Evolutionary conservation across 2,797 vertebrate genomes (phyloP).

Genomic region (Liparis tanakae): DNA sequence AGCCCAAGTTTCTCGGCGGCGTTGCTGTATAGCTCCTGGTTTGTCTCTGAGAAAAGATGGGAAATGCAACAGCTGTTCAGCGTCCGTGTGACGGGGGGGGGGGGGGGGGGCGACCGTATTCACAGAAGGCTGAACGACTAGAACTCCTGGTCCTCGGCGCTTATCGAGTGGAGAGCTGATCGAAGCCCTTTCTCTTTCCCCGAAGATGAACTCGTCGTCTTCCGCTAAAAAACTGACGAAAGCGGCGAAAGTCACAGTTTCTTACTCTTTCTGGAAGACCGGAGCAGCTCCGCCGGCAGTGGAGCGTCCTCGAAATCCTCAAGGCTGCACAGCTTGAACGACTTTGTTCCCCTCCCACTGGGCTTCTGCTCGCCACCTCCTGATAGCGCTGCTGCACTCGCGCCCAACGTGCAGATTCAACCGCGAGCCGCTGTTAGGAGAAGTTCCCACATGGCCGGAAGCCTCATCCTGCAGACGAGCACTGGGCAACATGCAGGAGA

Average conservation of each 20-base stretch:
- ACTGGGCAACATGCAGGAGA: conserved; percentile 68
- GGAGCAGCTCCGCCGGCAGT: conserved; percentile 30
- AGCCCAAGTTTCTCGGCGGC: conserved; percentile 51
- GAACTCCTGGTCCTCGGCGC: conserved; percentile 31
- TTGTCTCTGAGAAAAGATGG: conserved; percentile 27
- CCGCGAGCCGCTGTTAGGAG: conserved; percentile 31
- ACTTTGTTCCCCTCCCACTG: conserved; percentile 18
- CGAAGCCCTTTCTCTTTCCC: conserved; percentile 2
- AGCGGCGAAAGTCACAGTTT: conserved; percentile 6
- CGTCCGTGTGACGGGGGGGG: conserved; percentile 53
- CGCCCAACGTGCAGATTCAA: conserved; percentile 28
- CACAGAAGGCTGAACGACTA: conserved; percentile 38
- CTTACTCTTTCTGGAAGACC: conserved; percentile 53
- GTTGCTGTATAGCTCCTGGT: neutral
- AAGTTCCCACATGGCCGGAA: conserved; percentile 68
- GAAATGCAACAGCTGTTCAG: conserved; percentile 63
- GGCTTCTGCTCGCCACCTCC: conserved; percentile 7
- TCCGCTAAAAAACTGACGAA: conserved; percentile 17
- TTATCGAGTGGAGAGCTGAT: conserved; percentile 14
- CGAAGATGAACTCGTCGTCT: conserved; percentile 1
- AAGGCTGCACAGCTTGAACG: conserved; percentile 26
- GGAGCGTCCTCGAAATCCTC: conserved; percentile 26
- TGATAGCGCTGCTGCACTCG: conserved; percentile 18
- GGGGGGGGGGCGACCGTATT: too few relatives aligned
- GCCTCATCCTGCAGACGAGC: conserved; percentile 57